Conservation (phyloP, 1,140 invertebrate species). For the Phocides pigmalion region DNA sequence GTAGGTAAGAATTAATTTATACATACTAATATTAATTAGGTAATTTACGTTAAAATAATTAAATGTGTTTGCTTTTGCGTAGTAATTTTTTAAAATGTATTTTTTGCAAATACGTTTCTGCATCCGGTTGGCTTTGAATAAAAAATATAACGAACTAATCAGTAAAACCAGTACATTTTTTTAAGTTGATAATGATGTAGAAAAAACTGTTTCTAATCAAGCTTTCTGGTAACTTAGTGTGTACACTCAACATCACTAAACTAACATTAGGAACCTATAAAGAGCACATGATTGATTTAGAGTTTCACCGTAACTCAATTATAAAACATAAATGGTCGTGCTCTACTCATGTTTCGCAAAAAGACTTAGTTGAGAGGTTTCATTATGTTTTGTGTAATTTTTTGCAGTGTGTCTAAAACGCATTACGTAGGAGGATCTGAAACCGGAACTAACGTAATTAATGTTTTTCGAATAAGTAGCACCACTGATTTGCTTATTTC, state of each 20-base stretch:
- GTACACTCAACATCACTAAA: slow-evolving; percentile 6
- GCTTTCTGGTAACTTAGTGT: neutral
- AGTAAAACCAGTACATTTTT: slow-evolving; percentile 7
- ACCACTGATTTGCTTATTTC: neutral
- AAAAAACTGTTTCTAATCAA: slow-evolving; percentile 5
- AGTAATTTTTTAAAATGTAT: neutral
- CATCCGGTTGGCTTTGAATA: slow-evolving; percentile 4
- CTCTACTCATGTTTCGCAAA: slow-evolving; percentile 46
- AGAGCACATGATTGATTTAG: slow-evolving; percentile 2
- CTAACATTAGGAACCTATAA: slow-evolving; percentile 15
- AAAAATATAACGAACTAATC: slow-evolving; percentile 11
- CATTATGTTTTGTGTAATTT: slow-evolving; percentile 56
- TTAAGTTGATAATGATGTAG: neutral
- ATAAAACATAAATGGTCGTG: slow-evolving; percentile 21
- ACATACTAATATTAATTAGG: slow-evolving; percentile 1
- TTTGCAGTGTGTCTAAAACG: slow-evolving; percentile 51
- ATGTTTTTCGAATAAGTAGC: slow-evolving; percentile 48
- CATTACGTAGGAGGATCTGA: slow-evolving; percentile 69
- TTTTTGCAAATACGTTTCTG: neutral
- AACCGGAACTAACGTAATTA: slow-evolving; percentile 76
- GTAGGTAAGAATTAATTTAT: neutral
- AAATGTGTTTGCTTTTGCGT: neutral
- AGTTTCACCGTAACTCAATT: slow-evolving; percentile 24
- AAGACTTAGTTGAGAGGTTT: slow-evolving; percentile 58
- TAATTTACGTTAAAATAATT: slow-evolving; percentile 2